These are phyloP conservation scores for Drosophila antonietae DNA, from an alignment of 2,888 invertebrate genomes.

Conservation along the genomic window DNA sequence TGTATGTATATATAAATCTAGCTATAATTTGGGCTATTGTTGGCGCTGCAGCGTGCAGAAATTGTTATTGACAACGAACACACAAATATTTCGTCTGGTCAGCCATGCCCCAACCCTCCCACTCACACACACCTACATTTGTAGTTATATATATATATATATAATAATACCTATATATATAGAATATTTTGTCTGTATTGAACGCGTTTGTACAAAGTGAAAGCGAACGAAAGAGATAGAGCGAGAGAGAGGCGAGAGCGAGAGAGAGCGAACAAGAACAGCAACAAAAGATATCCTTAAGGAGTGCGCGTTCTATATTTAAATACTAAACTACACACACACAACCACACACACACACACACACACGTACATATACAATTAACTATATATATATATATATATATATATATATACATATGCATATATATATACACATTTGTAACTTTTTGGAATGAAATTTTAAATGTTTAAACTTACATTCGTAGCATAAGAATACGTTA, in stretches of 20 bases:
- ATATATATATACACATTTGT: slow-evolving; percentile 8
- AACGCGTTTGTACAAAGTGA: slow-evolving; percentile 52
- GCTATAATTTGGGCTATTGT: slow-evolving; percentile 27
- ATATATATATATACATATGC: background rate
- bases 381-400: slow-evolving; percentile 2
- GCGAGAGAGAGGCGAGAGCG: background rate
- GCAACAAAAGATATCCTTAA: slow-evolving; percentile 30
- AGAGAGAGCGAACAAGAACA: background rate
- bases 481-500: slow-evolving; percentile 50
- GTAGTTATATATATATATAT: slow-evolving; percentile 4
- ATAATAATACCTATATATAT: background rate
- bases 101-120: slow-evolving; percentile 1
- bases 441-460: slow-evolving; percentile 32
- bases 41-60: slow-evolving; percentile 35
- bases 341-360: background rate
- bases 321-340: slow-evolving; percentile 18
- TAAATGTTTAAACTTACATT: slow-evolving; percentile 44
- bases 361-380: background rate
- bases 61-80: slow-evolving; percentile 33
- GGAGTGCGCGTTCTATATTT: slow-evolving; percentile 37
- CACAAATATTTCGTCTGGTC: slow-evolving; percentile 17
- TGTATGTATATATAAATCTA: slow-evolving; percentile 2
- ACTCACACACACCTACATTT: background rate
- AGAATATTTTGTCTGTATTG: slow-evolving; percentile 15
- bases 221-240: background rate